Conservation (phyloP, 2,888 invertebrate species). For the Anodontia alba region DNA sequence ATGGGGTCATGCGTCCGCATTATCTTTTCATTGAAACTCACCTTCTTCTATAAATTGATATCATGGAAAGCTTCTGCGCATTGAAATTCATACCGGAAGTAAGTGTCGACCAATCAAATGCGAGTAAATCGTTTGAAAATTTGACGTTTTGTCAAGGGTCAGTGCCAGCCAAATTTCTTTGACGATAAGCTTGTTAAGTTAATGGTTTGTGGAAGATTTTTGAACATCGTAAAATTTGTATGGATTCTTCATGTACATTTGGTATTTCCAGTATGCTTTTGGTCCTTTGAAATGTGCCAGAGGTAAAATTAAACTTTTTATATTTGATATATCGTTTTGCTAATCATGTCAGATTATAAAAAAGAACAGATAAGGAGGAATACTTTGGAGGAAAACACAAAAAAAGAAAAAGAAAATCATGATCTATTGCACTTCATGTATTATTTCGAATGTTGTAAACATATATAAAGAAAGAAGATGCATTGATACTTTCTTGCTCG, state of each 20-base stretch:
- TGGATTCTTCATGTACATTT: not conserved
- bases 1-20: conserved; percentile 43
- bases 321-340: not conserved
- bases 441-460: too few species aligned
- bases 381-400: too few species aligned
- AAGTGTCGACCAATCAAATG: conserved; percentile 45
- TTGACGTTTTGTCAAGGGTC: conserved; percentile 44
- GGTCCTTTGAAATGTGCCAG: not conserved
- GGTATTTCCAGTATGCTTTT: conserved; percentile 7
- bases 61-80: conserved; percentile 19
- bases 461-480: too few species aligned
- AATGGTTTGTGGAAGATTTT: conserved; percentile 58
- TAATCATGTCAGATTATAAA: not conserved
- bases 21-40: conserved; percentile 38
- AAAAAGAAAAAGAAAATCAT: too few species aligned
- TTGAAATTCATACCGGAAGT: conserved; percentile 38
- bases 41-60: conserved; percentile 10
- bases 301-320: too few species aligned
- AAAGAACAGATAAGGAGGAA: too few species aligned
- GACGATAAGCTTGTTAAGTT: conserved; percentile 53
- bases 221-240: conserved; percentile 32
- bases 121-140: conserved; percentile 43
- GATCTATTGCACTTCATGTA: too few species aligned
- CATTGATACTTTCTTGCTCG: too few species aligned
- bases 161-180: conserved; percentile 54